phyloP scores from a whole-genome alignment of 2,888 invertebrate genomes.

The Lacanobia oleracea region DNA sequence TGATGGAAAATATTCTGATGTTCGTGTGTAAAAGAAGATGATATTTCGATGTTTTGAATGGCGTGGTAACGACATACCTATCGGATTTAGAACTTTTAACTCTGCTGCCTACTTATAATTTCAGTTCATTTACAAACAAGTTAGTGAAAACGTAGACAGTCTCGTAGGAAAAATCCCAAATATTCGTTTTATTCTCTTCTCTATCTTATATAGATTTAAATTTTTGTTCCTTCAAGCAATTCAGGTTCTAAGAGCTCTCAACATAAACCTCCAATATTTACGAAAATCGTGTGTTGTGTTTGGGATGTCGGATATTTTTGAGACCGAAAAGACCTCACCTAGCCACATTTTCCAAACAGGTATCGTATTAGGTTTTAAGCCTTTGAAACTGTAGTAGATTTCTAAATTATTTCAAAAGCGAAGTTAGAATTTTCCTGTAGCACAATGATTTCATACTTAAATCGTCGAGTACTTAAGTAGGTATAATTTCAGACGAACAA shows the following conservation, averaged over 20 bases:
- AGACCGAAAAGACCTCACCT: not conserved
- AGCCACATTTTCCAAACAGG: not conserved
- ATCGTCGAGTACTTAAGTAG: not conserved
- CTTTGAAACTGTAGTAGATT: constrained; percentile 22
- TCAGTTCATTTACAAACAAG: not conserved
- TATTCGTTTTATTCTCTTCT: too few species aligned
- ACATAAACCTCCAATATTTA: not conserved
- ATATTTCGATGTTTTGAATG: not conserved
- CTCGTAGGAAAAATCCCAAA: not conserved
- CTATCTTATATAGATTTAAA: too few species aligned
- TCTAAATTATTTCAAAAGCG: constrained; percentile 14
- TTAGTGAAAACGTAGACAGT: not conserved
- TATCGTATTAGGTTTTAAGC: constrained; percentile 13
- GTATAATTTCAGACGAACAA: not conserved
- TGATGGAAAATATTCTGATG: not conserved
- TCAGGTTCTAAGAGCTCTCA: not conserved
- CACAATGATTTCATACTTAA: not conserved
- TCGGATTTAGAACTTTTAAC: not conserved
- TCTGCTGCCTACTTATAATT: not conserved
- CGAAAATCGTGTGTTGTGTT: not conserved
- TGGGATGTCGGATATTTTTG: not conserved
- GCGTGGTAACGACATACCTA: not conserved
- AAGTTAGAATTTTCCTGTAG: constrained; percentile 24
- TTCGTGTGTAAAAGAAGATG: not conserved
- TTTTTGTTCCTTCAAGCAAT: too few species aligned